These are phyloP conservation scores for Ivindomyrus marchei DNA, from an alignment of 2,113 vertebrate species.

Conservation along the genomic window DNA sequence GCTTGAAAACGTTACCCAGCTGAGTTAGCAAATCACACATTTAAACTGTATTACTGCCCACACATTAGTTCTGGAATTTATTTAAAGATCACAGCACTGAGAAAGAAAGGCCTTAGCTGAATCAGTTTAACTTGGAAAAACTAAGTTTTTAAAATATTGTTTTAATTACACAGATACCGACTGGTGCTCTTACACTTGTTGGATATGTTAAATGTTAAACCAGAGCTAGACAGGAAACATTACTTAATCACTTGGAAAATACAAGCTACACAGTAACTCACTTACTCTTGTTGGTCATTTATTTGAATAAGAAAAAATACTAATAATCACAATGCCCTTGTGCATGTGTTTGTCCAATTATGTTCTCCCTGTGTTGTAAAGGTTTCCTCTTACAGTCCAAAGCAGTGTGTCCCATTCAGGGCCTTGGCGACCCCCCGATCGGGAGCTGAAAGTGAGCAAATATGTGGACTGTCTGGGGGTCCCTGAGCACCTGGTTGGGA, in stretches of 20 bases:
- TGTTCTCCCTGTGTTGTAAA: background rate
- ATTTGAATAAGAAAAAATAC: background rate
- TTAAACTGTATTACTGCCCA: background rate
- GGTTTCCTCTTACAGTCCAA: background rate
- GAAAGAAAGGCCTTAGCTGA: background rate
- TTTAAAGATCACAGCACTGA: background rate
- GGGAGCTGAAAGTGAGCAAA: background rate
- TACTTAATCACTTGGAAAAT: background rate
- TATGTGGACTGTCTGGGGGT: background rate
- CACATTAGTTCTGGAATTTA: background rate
- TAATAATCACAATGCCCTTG: background rate
- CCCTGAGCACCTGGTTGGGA: background rate
- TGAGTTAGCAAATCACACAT: background rate
- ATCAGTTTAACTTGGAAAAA: background rate
- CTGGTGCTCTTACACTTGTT: background rate
- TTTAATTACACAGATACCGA: background rate
- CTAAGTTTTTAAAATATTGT: background rate
- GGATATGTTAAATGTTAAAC: constrained; percentile 1
- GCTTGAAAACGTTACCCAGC: background rate
- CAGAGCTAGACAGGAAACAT: background rate
- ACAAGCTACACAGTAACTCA: background rate
- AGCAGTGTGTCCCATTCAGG: background rate
- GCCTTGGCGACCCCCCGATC: background rate
- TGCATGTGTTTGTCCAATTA: background rate
- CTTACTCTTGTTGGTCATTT: background rate